These are phyloP conservation scores for Smithornis capensis DNA, from an alignment of 2,113 vertebrate genomes.

Conservation along the genomic window DNA sequence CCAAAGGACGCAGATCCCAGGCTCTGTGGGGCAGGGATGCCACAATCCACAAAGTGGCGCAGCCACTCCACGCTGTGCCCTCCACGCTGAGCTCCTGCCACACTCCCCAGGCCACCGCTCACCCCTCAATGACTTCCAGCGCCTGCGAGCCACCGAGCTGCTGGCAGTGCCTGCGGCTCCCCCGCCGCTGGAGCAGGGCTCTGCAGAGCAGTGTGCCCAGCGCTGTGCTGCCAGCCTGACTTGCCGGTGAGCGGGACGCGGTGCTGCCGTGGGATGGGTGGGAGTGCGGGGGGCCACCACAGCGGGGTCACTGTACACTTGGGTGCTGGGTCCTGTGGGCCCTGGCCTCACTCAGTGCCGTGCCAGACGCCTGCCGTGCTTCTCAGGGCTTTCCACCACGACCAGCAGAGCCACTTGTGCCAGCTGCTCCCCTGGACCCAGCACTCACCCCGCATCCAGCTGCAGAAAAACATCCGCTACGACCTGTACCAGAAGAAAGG, in stretches of 20 bases:
- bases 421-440: slow-evolving; percentile 90
- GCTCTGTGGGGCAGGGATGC: neutral
- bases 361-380: neutral
- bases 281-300: neutral
- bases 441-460: slow-evolving; percentile 71
- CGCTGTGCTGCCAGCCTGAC: slow-evolving; percentile 75
- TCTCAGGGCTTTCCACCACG: slow-evolving; percentile 88
- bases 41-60: fast-evolving
- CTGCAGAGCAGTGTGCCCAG: slow-evolving; percentile 84
- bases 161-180: slow-evolving; percentile 41
- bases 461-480: slow-evolving; percentile 87
- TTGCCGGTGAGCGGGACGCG: slow-evolving; percentile 79
- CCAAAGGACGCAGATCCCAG: neutral
- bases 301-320: fast-evolving
- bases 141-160: slow-evolving; percentile 84
- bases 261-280: fast-evolving
- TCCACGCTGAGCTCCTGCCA: neutral
- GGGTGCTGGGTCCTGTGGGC: fast-evolving
- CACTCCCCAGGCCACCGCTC: slow-evolving; percentile 79
- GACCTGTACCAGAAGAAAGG: slow-evolving; percentile 97
- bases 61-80: neutral
- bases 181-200: slow-evolving; percentile 13
- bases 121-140: slow-evolving; percentile 91
- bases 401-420: slow-evolving; percentile 80
- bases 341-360: fast-evolving